phyloP scores from a whole-genome alignment of 2,797 vertebrate species.

The Peromyscus eremicus region DNA sequence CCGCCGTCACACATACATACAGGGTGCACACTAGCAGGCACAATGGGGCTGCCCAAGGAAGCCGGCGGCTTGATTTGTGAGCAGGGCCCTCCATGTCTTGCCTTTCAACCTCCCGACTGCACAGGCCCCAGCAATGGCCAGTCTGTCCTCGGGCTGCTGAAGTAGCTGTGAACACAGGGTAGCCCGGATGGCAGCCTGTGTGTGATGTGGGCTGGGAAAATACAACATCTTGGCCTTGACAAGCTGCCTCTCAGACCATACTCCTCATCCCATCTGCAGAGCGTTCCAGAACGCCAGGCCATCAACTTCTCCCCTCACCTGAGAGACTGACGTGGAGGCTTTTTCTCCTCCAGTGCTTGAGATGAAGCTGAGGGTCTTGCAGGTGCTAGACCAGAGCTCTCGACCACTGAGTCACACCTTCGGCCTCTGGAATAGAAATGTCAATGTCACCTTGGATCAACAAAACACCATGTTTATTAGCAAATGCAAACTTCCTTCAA shows the following conservation, averaged over 20 bases:
- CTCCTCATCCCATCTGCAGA: fast-evolving
- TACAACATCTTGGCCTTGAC: not conserved
- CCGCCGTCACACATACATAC: fast-evolving
- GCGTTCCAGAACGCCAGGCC: not conserved
- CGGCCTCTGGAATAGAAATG: not conserved
- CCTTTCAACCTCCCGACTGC: not conserved
- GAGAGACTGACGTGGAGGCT: not conserved
- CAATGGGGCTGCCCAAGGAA: fast-evolving
- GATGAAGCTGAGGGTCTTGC: not conserved
- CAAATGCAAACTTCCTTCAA: not conserved
- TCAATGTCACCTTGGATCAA: fast-evolving
- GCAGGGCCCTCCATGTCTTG: not conserved
- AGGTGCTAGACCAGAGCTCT: not conserved
- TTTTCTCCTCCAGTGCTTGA: too few species aligned
- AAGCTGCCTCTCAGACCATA: fast-evolving
- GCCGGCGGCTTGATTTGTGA: not conserved
- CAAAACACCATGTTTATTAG: fast-evolving
- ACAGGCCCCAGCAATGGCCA: fast-evolving
- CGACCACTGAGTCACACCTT: not conserved
- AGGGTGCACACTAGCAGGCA: not conserved
- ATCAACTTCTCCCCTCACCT: fast-evolving
- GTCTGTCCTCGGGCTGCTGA: not conserved
- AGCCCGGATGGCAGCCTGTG: too few species aligned
- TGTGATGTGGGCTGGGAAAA: not conserved
- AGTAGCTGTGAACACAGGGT: too few species aligned